A percentile compares a stretch with the other conserved stretches of the same genome.
phyloP scores from a whole-genome alignment of 2,113 vertebrate genomes.

The Lycocorax pyrrhopterus region DNA sequence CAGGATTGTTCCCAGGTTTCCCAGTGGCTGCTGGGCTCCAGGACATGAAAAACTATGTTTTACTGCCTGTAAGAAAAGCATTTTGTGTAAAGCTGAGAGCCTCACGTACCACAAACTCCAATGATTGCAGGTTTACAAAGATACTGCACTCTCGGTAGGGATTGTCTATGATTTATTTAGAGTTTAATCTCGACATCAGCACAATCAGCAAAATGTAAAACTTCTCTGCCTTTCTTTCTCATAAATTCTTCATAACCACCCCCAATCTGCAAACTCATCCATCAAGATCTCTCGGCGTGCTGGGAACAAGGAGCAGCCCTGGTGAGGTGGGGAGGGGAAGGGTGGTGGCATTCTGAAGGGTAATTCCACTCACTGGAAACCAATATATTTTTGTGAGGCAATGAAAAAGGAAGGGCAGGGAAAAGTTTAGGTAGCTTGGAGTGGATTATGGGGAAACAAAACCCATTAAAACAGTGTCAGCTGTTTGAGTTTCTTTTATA shows the following conservation, averaged over 20 bases:
- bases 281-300: neutral
- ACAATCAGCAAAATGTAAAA: neutral
- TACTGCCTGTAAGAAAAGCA: neutral
- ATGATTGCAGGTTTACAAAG: neutral
- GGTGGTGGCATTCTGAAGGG: neutral
- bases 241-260: neutral
- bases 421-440: neutral
- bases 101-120: neutral
- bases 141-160: neutral
- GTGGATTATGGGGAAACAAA: neutral
- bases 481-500: neutral
- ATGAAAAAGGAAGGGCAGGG: neutral
- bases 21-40: neutral
- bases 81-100: neutral
- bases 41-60: neutral
- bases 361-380: neutral
- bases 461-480: neutral
- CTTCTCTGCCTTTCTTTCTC: neutral
- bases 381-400: neutral
- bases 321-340: neutral
- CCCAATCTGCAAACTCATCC: neutral
- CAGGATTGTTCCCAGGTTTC: neutral
- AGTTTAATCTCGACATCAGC: neutral
- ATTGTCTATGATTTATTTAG: neutral
- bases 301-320: slow-evolving; percentile 1